Conservation (phyloP, 2,888 invertebrate species). For the Frankliniella fusca region DNA sequence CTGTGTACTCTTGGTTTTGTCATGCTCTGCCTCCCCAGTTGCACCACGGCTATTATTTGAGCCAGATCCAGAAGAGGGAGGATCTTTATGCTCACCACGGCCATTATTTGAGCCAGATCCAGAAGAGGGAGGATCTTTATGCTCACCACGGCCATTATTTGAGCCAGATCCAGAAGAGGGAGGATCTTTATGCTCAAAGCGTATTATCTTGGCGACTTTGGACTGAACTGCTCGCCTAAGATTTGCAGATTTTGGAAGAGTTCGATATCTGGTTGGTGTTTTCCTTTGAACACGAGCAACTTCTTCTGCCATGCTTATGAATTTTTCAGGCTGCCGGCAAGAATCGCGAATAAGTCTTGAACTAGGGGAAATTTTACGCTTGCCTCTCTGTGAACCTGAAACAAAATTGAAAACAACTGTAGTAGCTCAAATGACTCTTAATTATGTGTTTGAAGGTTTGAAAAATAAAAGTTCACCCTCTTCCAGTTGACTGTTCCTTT, state of each 20-base stretch:
- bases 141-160: not conserved
- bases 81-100: not conserved
- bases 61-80: no score
- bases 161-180: not conserved
- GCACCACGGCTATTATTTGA: not conserved
- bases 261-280: slow-evolving; percentile 56
- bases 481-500: no score
- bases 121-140: no score
- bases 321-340: slow-evolving; percentile 44
- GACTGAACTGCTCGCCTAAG: slow-evolving; percentile 12
- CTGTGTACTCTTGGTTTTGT: not conserved
- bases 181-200: not conserved
- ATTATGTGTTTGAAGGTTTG: no score
- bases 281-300: slow-evolving; percentile 55
- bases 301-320: slow-evolving; percentile 58
- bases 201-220: not conserved
- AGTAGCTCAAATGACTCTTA: no score
- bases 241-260: not conserved
- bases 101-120: not conserved
- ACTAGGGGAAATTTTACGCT: not conserved
- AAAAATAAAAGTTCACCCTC: no score
- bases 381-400: not conserved
- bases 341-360: not conserved
- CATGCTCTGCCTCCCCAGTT: not conserved
- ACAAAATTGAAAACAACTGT: no score